Base-by-base conservation (phyloP, 2,113 vertebrate species). In the Chrysemys picta region DNA sequence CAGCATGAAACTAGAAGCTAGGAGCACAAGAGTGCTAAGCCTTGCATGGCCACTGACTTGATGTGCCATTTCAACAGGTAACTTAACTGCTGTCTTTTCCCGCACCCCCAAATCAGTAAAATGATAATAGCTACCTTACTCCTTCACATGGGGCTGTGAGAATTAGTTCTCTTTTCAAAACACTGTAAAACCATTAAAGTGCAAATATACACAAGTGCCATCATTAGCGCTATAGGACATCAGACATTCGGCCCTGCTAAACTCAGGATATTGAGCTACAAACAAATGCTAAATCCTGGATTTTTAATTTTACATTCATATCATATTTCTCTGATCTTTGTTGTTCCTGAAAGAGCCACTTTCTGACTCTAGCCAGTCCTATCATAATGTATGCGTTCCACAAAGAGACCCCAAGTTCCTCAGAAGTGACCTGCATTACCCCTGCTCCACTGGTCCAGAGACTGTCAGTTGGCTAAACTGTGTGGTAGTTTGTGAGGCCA, bases 401-500 rank as follows among this genome's bases (percentile, higher is more conserved):
- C 52, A 89, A 59, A 21, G 9, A 78, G 19, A 35, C 69, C 59
- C 81, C 92, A 80, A 35, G 19, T 89, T 95, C 57, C 84, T 89
- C 80, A 90, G 85, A 94, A 76, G 50, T 92, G 89, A 82, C 19
- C 87, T 90, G 88, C 72, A 59, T 89, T 80, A 92, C 85, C 53
- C 87, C 53, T 72, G 45, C 79, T 57, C 79, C 57, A 89, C 19
- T 59, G 72, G 56, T 81, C 83, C 87, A 96, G 75, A 80, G 93
- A 85, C 72, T 92, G 72, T 13, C 87, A 92, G 78, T 54, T 85
- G 81, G 91, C 89, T 95, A 75, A 92, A 89, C 81, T 94, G 86
- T 92, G 59, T 42, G 22, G 45, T n/a, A 80, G 91, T 91, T 96
- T 84, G 87, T 84, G 95, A 92, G 52, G 88, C 87, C 94, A 97